Conservation (phyloP, 2,888 invertebrate genomes). For the Melinaea menophilus region DNA sequence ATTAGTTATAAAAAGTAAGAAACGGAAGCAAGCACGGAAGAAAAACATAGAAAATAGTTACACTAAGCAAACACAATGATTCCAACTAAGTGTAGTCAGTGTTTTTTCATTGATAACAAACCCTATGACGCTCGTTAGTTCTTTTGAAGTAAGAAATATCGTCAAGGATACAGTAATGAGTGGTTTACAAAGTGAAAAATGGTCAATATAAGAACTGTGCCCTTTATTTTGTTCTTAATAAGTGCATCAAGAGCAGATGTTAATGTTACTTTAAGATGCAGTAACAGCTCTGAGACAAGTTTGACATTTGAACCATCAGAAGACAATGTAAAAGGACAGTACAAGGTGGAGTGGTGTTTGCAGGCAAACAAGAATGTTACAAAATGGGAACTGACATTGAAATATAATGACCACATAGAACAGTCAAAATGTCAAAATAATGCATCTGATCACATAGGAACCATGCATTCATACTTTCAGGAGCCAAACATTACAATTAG, state of each 20-base stretch:
- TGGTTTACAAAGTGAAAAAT: conserved; percentile 17
- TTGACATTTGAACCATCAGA: conserved; percentile 38
- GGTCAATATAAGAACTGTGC: conserved; percentile 37
- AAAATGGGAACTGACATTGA: conserved; percentile 41
- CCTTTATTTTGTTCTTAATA: conserved; percentile 35
- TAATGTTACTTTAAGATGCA: conserved; percentile 39
- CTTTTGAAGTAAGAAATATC: background rate
- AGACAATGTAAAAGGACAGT: conserved; percentile 47
- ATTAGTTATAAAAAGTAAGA: too few species aligned
- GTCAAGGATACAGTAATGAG: conserved; percentile 10
- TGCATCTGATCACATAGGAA: conserved; percentile 11
- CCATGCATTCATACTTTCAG: conserved; percentile 30
- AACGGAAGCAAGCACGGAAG: too few species aligned
- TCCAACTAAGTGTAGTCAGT: too few species aligned
- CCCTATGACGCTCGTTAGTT: background rate
- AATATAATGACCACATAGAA: conserved; percentile 20
- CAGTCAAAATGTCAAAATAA: conserved; percentile 24
- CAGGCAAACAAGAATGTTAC: conserved; percentile 29
- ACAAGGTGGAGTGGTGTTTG: conserved; percentile 48
- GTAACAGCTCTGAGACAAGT: conserved; percentile 26
- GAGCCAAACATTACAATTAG: conserved; percentile 19
- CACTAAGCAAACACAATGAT: too few species aligned
- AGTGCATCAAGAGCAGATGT: conserved; percentile 29
- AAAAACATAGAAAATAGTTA: too few species aligned
- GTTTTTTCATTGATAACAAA: too few species aligned